A percentile compares a stretch with the other conserved stretches of the same genome.
These are phyloP conservation scores for Odontophorus gujanensis DNA, from an alignment of 2,113 vertebrate genomes.

Conservation along the genomic window DNA sequence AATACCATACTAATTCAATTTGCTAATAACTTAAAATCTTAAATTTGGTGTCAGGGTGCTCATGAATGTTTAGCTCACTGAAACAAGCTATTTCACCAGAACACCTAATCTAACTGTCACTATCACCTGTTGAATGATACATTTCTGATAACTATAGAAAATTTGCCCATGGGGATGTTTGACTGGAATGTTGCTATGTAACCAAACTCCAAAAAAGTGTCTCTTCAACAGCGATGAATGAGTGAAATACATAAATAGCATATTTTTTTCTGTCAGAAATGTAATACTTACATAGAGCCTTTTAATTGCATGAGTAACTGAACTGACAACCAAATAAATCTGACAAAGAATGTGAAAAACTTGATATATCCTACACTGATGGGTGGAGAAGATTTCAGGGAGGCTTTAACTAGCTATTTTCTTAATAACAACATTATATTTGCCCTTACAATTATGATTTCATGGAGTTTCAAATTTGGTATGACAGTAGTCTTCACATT, in stretches of 20 bases:
- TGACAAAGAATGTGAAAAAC: constrained; percentile 62
- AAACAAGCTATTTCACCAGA: not conserved
- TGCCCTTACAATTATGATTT: constrained; percentile 38
- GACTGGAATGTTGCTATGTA: constrained; percentile 57
- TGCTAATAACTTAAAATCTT: not conserved
- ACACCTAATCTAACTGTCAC: not conserved
- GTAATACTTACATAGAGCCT: not conserved
- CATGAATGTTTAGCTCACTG: not conserved
- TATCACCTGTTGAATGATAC: constrained; percentile 28
- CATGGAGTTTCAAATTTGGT: not conserved
- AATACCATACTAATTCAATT: not conserved
- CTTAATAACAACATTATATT: constrained; percentile 56
- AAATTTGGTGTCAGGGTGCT: not conserved
- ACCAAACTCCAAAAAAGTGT: constrained; percentile 45
- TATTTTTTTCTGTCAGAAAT: constrained; percentile 14
- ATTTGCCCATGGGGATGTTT: not conserved
- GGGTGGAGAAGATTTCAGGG: constrained; percentile 36
- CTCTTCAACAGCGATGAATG: constrained; percentile 57
- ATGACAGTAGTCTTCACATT: not conserved
- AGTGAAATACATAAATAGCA: not conserved
- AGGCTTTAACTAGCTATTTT: constrained; percentile 40
- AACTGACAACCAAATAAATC: constrained; percentile 63
- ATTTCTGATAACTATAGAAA: constrained; percentile 35
- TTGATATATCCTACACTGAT: not conserved
- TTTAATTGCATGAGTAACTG: constrained; percentile 52